phyloP scores from a whole-genome alignment of 1,140 invertebrate genomes.

The Diabrotica virgifera region DNA sequence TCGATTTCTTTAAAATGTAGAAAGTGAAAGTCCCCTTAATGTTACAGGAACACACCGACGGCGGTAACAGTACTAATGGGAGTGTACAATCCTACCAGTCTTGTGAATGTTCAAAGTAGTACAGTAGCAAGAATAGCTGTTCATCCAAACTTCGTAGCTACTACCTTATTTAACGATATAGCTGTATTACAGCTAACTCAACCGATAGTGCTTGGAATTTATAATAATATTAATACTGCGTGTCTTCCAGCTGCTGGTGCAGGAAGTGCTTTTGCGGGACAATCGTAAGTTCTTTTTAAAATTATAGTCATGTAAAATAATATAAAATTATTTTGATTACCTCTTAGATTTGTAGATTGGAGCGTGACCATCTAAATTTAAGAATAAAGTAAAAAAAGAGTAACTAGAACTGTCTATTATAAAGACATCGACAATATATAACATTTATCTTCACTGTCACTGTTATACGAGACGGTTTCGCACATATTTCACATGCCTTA shows the following conservation, averaged over 20 bases:
- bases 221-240: slow-evolving; percentile 57
- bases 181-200: slow-evolving; percentile 58
- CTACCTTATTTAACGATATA: slow-evolving; percentile 60
- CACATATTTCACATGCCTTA: too few species aligned
- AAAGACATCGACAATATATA: too few species aligned
- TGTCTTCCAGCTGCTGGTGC: slow-evolving; percentile 52
- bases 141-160: slow-evolving; percentile 56
- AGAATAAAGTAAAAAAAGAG: too few species aligned
- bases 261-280: slow-evolving; percentile 30
- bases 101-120: slow-evolving; percentile 26
- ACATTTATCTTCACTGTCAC: too few species aligned
- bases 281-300: slow-evolving; percentile 29
- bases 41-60: slow-evolving; percentile 23
- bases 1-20: too few species aligned
- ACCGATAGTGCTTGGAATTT: slow-evolving; percentile 47
- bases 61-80: slow-evolving; percentile 33
- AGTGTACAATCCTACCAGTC: slow-evolving; percentile 27
- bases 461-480: too few species aligned
- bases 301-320: too few species aligned
- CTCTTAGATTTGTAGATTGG: background rate
- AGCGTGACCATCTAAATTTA: too few species aligned
- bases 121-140: slow-evolving; percentile 34
- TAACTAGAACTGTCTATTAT: too few species aligned
- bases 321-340: background rate
- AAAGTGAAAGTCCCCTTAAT: too few species aligned